Base-by-base conservation (phyloP, 2,888 invertebrate species). In the Crepidodera aurea region DNA sequence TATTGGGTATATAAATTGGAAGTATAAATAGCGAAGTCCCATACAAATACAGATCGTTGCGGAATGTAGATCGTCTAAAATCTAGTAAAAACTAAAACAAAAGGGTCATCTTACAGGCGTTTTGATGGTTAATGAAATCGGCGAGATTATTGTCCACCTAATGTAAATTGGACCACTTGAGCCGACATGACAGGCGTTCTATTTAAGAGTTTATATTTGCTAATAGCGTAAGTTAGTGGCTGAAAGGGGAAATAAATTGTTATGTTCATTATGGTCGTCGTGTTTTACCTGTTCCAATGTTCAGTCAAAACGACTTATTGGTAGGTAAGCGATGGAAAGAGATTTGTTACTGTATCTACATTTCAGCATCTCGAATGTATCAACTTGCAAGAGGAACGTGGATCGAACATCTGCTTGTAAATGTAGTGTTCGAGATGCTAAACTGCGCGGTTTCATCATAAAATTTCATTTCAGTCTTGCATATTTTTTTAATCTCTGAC, bases 241-340 rank as follows among this genome's bases (percentile, higher is more conserved):
- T 62, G 64, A 66, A 62, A 68, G 62, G 61, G 66, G 64, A 69
- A 71, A 75, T 75, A 75, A 75, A 74, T 74, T 72, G 72, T 71
- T 70, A 68, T 70, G 75, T 75, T 75, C 75, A 75, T 74, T 75
- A 74, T 72, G 73, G 73, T 69, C 72, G 70, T 72, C 73, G 73
- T 72, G 71, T 73, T 66, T 71, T 70, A 72, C 71, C 68, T 67
- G 73, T 69, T 72, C 67, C 70, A 69, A 71, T 70, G 72, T 69
- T 69, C 66, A 71, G 66, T 71, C 68, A 69, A 69, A 70, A 71
- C 71, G 70, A 74, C 72, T 73, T 73, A 74, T 71, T 70, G 73
- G 70, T 64, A 66, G 64, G 67, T 65, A 61, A 59, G 61, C 64
- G 69, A 70, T 69, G 69, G 59, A 62, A 68, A 67, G 68, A 68